Conservation (phyloP, 2,888 invertebrate genomes). For the Chrysina gloriosa region DNA sequence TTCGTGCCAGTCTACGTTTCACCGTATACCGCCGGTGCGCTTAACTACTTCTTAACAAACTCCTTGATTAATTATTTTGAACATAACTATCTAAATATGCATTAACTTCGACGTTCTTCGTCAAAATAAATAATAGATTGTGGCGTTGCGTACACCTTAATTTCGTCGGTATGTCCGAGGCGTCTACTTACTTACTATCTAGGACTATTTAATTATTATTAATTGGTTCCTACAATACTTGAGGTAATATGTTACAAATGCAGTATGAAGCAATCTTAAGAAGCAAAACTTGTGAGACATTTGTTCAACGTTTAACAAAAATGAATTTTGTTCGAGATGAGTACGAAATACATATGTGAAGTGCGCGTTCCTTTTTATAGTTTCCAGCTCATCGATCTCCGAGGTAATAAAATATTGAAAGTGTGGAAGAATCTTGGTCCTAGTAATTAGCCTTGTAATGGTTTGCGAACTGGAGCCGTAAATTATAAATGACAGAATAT, state of each 20-base stretch:
- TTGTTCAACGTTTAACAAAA: too few species aligned
- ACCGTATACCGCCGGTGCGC: neutral
- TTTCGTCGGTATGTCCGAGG: neutral
- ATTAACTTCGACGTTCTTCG: neutral
- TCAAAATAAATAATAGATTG: neutral
- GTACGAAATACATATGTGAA: too few species aligned
- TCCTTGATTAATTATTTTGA: conserved; percentile 1
- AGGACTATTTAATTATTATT: neutral
- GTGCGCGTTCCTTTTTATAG: too few species aligned
- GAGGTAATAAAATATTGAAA: too few species aligned
- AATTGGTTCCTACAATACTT: too few species aligned
- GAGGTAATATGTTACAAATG: too few species aligned
- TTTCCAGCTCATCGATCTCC: too few species aligned
- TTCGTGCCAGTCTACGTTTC: neutral
- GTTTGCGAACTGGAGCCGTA: conserved; percentile 2
- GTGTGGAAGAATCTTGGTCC: neutral
- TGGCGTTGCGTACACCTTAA: neutral
- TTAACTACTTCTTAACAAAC: neutral
- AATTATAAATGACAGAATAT: conserved; percentile 13
- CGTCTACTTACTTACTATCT: neutral
- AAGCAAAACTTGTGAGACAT: too few species aligned
- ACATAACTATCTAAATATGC: neutral
- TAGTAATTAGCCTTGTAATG: neutral
- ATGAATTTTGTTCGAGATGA: too few species aligned
- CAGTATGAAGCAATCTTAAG: too few species aligned